Base-by-base conservation (phyloP, 1,140 invertebrate species). In the Mesaphorura yosii region DNA sequence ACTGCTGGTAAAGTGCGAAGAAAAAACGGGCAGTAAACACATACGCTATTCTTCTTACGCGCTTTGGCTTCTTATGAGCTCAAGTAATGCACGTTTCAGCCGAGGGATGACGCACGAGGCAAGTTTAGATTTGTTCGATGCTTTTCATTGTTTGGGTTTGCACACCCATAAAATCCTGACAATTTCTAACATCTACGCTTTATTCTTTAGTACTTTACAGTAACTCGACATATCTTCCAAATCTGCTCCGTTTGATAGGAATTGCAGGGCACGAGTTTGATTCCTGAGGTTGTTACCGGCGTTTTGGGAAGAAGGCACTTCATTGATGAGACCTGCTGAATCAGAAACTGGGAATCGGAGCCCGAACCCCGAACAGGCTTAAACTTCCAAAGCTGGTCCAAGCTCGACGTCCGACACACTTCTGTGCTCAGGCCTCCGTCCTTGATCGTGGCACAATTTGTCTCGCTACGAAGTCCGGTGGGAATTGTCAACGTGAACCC, bases 181-280 rank as follows among this genome's bases (percentile, higher is more conserved):
- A n/a, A n/a, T n/a, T n/a, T n/a, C n/a, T n/a, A n/a, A n/a, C n/a
- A n/a, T n/a, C n/a, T n/a, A n/a, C n/a, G n/a, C n/a, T n/a, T n/a
- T n/a, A n/a, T n/a, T n/a, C n/a, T n/a, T n/a, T n/a, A n/a, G n/a
- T n/a, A n/a, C n/a, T n/a, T n/a, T n/a, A n/a, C n/a, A n/a, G n/a
- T n/a, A n/a, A n/a, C n/a, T n/a, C n/a, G n/a, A n/a, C 51, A 61
- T 23, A 58, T 19, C 37, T 61, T 61, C 59, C 59, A 61, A 14
- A 61, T 52, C 39, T 61, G 59, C 31, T 61, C 59, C 14, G 59
- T 61, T 48, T 55, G n/a, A 22, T 52, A 52, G 1, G 59, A 22
- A 50, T 61, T 61, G 27, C 59, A 61, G 7, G 55, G 38, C n/a
- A 38, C 20, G 1, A 61, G 40, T 12, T 47, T 48, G 15, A 61